A percentile compares a stretch with the other conserved stretches of the same genome.
These are phyloP conservation scores for Hemichromis elongatus DNA, from an alignment of 2,113 vertebrate genomes.

Conservation along the genomic window DNA sequence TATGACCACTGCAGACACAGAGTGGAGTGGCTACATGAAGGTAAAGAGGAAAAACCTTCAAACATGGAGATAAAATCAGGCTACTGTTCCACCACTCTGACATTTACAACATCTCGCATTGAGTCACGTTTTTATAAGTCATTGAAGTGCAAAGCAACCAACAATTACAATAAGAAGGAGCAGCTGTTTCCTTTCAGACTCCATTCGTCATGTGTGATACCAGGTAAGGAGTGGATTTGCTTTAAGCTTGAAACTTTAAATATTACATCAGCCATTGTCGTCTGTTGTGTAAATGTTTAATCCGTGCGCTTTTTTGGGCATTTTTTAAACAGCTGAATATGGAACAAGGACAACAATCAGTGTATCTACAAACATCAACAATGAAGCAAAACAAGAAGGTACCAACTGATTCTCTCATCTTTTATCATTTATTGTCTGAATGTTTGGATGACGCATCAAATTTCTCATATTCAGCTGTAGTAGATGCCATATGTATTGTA, in stretches of 20 bases:
- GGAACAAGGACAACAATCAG: neutral
- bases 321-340: neutral
- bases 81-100: neutral
- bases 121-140: neutral
- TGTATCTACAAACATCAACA: neutral
- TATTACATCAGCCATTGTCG: neutral
- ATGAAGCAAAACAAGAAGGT: neutral
- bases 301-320: neutral
- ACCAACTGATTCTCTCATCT: neutral
- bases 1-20: neutral
- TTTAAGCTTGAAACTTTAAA: neutral
- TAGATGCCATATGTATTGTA: too few species aligned
- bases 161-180: neutral
- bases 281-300: neutral
- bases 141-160: neutral
- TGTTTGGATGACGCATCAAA: neutral
- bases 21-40: neutral
- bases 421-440: rapidly evolving
- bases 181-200: neutral
- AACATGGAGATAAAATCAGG: neutral
- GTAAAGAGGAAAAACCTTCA: neutral
- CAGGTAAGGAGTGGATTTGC: neutral
- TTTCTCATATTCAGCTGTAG: neutral
- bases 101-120: neutral
- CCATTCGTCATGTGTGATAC: neutral